Conservation (phyloP, 2,797 vertebrate species). For the Hippopotamyrus pictus region DNA sequence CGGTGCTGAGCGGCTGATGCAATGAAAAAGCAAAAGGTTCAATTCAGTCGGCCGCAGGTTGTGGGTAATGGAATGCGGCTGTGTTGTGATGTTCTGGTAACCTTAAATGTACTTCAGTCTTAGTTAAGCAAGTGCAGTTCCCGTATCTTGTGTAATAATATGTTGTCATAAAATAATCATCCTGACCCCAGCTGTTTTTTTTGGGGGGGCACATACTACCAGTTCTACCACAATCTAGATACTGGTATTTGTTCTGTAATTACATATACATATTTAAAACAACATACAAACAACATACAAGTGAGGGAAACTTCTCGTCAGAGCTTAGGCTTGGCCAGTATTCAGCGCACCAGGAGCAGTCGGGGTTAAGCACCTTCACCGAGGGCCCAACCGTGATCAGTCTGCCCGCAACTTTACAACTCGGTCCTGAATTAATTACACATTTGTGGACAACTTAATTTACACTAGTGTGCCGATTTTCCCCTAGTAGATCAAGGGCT, state of each 20-base stretch:
- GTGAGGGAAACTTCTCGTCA: background rate
- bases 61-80: background rate
- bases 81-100: background rate
- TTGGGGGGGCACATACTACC: background rate
- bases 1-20: constrained; percentile 59
- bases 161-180: background rate
- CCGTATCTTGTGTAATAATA: background rate
- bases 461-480: background rate
- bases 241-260: background rate
- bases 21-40: constrained; percentile 43
- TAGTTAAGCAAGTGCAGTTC: background rate
- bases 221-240: background rate
- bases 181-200: background rate
- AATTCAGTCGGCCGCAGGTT: background rate
- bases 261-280: background rate
- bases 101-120: background rate
- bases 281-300: background rate
- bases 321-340: background rate
- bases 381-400: background rate
- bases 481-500: background rate
- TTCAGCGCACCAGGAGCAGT: background rate
- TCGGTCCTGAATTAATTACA: background rate
- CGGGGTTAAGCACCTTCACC: background rate
- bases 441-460: background rate
- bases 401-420: background rate